Percentiles rank a stretch among this genome's conserved stretches.
Evolutionary conservation across 2,797 vertebrate species (phyloP).

Genomic region (Takifugu ocellatus): DNA sequence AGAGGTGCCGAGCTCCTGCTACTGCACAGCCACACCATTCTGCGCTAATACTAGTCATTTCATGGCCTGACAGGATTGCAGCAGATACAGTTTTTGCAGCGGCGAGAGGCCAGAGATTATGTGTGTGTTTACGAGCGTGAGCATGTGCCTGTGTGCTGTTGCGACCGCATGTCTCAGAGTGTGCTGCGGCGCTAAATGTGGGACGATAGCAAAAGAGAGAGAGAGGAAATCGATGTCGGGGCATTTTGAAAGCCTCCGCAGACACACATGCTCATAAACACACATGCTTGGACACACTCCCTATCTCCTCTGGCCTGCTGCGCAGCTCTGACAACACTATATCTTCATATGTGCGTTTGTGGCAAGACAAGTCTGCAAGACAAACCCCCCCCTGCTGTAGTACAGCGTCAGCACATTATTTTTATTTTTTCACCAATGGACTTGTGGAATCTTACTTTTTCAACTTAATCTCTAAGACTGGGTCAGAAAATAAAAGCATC

Average conservation of each 20-base stretch:
- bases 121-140: slow-evolving; percentile 43
- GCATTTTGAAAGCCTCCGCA: slow-evolving; percentile 48
- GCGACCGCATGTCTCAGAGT: slow-evolving; percentile 52
- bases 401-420: slow-evolving; percentile 15
- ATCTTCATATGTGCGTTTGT: slow-evolving; percentile 21
- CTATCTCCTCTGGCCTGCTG: slow-evolving; percentile 43
- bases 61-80: slow-evolving; percentile 69
- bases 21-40: slow-evolving; percentile 45
- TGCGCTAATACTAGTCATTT: slow-evolving; percentile 71
- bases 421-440: slow-evolving; percentile 6
- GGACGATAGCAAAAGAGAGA: slow-evolving; percentile 60
- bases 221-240: slow-evolving; percentile 64
- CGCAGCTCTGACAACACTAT: slow-evolving; percentile 28
- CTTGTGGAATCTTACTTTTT: slow-evolving; percentile 3
- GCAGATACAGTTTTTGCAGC: slow-evolving; percentile 63
- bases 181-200: slow-evolving; percentile 60
- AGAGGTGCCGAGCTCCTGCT: slow-evolving; percentile 45
- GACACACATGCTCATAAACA: slow-evolving; percentile 13
- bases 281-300: slow-evolving; percentile 4
- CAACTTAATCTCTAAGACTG: slow-evolving; percentile 2
- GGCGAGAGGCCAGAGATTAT: slow-evolving; percentile 59
- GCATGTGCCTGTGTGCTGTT: slow-evolving; percentile 19
- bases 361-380: slow-evolving; percentile 19
- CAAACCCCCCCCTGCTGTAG: slow-evolving; percentile 27
- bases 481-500: slow-evolving; percentile 16